These are phyloP conservation scores for Entosphenus tridentatus DNA, from an alignment of 2,113 vertebrate genomes.

Conservation along the genomic window DNA sequence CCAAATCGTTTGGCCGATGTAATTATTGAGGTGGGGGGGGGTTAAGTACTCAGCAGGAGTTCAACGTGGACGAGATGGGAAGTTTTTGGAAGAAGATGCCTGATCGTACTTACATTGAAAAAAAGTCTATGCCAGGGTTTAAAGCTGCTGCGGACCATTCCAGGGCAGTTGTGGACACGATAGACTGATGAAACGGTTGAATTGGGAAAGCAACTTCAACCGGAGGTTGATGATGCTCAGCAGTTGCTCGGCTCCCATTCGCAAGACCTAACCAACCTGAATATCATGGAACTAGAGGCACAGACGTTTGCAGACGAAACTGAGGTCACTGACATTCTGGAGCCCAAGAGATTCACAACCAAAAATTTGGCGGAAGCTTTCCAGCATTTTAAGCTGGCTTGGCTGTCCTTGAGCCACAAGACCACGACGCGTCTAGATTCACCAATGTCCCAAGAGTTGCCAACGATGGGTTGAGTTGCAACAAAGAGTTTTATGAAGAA, in stretches of 20 bases:
- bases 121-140: conserved; percentile 7
- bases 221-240: not conserved
- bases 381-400: not conserved
- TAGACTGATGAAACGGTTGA: not conserved
- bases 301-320: not conserved
- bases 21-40: conserved; percentile 8
- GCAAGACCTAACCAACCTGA: conserved; percentile 7
- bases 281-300: conserved; percentile 6
- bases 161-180: conserved; percentile 2
- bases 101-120: conserved; percentile 8
- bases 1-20: not conserved
- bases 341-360: conserved; percentile 3
- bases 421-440: conserved; percentile 1
- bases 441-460: not conserved
- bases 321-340: not conserved
- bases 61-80: conserved; percentile 13
- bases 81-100: conserved; percentile 14
- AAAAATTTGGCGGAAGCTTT: conserved; percentile 6
- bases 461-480: conserved; percentile 4
- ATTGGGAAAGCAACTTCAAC: conserved; percentile 2
- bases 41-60: conserved; percentile 7
- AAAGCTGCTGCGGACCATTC: conserved; percentile 8
- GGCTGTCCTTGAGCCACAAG: conserved; percentile 5
- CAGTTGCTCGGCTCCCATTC: conserved; percentile 5
- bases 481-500: conserved; percentile 6